Conservation (phyloP, 2,113 vertebrate species). For the Mesocricetus auratus region DNA sequence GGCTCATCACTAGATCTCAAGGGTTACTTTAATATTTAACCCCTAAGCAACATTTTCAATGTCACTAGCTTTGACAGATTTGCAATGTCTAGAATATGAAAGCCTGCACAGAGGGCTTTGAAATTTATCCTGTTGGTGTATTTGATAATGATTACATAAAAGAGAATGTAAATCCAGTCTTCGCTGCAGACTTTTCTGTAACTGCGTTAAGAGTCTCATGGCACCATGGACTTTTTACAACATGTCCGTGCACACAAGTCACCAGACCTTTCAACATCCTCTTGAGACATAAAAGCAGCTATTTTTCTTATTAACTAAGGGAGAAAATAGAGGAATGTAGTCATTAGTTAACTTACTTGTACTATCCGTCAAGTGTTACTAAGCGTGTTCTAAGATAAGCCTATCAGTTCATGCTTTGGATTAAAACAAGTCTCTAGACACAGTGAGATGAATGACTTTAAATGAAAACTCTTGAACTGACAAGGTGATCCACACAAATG, state of each 20-base stretch:
- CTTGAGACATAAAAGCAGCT: not conserved
- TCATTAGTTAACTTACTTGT: not conserved
- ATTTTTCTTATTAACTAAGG: constrained; percentile 42
- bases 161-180: constrained; percentile 43
- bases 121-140: constrained; percentile 43
- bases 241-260: not conserved
- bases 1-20: constrained; percentile 55
- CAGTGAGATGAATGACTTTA: not conserved
- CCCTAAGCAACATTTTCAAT: constrained; percentile 27
- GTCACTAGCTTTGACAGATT: not conserved
- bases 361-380: constrained; percentile 24
- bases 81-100: constrained; percentile 38
- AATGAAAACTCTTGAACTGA: constrained; percentile 26
- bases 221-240: not conserved
- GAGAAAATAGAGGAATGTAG: not conserved
- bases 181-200: not conserved
- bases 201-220: constrained; percentile 1
- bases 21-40: constrained; percentile 65
- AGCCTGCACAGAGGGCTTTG: constrained; percentile 28
- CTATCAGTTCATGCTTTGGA: not conserved
- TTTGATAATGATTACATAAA: constrained; percentile 63
- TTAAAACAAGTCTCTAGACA: not conserved
- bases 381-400: constrained; percentile 2
- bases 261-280: not conserved
- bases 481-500: constrained; percentile 55